phyloP scores from a whole-genome alignment of 2,888 invertebrate species.

The Boloria euphrosyne region DNA sequence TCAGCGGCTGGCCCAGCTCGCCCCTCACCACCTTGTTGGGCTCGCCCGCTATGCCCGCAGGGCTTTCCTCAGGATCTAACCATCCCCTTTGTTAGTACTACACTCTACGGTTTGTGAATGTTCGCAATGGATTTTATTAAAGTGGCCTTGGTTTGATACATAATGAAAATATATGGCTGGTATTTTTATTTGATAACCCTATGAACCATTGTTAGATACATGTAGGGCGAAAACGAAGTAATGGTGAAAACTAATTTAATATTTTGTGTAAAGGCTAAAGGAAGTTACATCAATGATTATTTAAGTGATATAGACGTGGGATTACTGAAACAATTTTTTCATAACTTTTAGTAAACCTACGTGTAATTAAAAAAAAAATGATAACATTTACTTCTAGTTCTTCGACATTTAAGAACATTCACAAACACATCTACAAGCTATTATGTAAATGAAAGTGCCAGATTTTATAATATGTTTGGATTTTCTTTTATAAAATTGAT shows the following conservation, averaged over 20 bases:
- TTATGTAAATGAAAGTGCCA: not conserved
- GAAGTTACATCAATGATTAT: too few relatives aligned
- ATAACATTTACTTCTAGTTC: not conserved
- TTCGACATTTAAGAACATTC: conserved; percentile 3
- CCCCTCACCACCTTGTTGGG: conserved; percentile 85
- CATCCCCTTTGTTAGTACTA: conserved; percentile 58
- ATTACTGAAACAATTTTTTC: too few relatives aligned
- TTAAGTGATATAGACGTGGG: too few relatives aligned
- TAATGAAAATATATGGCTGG: not conserved
- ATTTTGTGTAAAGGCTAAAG: too few relatives aligned
- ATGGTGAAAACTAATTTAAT: too few relatives aligned
- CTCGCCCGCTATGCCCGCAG: conserved; percentile 87
- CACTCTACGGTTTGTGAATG: conserved; percentile 49
- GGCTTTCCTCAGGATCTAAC: conserved; percentile 81
- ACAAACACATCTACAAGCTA: conserved; percentile 3
- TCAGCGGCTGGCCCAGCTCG: conserved; percentile 86
- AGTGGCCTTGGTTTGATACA: not conserved
- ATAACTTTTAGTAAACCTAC: too few relatives aligned
- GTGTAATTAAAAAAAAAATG: not conserved
- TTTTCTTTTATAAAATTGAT: not conserved
- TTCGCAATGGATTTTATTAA: conserved; percentile 9
- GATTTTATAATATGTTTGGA: conserved; percentile 6
- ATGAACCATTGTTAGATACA: too few relatives aligned
- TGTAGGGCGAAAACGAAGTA: too few relatives aligned
- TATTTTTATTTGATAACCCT: not conserved